Evolutionary conservation across 2,113 vertebrate species (phyloP), one percentile per base, ranked within the genome.

Genomic region (Macrotis lagotis): DNA sequence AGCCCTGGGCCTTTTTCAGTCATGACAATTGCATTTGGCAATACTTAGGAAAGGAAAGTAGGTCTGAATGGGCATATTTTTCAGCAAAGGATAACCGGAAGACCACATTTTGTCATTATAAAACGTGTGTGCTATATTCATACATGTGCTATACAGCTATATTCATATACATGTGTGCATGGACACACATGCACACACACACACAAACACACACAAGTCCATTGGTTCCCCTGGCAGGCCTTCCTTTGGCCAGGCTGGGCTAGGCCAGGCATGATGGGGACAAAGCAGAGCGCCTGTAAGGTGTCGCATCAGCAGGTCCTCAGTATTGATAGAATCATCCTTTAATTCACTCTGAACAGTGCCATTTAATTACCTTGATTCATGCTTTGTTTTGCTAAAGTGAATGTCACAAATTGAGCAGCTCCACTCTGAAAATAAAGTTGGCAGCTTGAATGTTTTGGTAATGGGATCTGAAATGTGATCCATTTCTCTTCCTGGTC

Each of bases 361-460:
- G 96, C 91, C 96, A 97, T 97, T 98, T 97, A 97, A 98, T 97
- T 66, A 97, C 96, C 97, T 91, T 95, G 93, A 98, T 93, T 97
- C 97, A 92, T 1, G 83, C 96, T 97, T 98, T 98, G 96, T 97
- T 98, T 98, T 97, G 96, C 98, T 98, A 95, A 98, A 98, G 97
- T 37, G 95, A 98, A 98, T 96, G 94, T 93, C 93, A 55, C 97
- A 96, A 97, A 96, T 96, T 96, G 97, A 97, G 92, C 95, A 55
- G 66, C 97, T 97, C 95, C 96, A 97, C 49, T 88, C 93, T 48
- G 96, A 97, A 98, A 98, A 97, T 94, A 97, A 95, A 48, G 90
- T 95, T 55, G 22, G 93, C 95, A 96, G 96, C 96, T 96, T 88
- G 51, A 97, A 88, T 0, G 0, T 88, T 94, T 95, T 14, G 8